Conservation (phyloP, 2,888 invertebrate genomes). For the Gymnosoma rotundatum region DNA sequence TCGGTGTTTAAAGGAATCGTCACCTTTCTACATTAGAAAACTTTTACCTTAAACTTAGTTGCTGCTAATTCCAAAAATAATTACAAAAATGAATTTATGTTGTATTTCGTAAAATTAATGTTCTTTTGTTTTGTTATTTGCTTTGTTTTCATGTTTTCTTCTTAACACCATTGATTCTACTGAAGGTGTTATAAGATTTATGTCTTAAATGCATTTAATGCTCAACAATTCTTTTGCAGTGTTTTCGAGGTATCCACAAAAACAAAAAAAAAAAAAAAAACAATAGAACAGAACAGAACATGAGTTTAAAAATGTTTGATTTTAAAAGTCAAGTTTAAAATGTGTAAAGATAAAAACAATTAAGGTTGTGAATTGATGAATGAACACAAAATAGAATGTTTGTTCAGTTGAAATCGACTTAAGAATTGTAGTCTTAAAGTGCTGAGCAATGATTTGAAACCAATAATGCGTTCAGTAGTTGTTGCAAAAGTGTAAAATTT, state of each 20-base stretch:
- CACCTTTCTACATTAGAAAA: slow-evolving; percentile 14
- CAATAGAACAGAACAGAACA: background rate
- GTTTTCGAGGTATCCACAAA: background rate
- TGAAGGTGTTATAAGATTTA: slow-evolving; percentile 50
- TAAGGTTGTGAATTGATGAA: slow-evolving; percentile 28
- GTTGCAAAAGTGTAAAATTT: too few relatives aligned
- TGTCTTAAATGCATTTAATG: slow-evolving; percentile 44
- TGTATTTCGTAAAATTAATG: slow-evolving; percentile 78
- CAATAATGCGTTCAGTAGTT: background rate
- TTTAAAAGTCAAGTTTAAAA: slow-evolving; percentile 54
- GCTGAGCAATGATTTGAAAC: background rate
- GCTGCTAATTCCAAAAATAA: slow-evolving; percentile 80
- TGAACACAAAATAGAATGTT: background rate
- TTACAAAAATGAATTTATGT: slow-evolving; percentile 80
- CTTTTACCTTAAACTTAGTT: slow-evolving; percentile 64
- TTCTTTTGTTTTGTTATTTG: slow-evolving; percentile 65
- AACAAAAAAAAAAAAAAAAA: too few relatives aligned
- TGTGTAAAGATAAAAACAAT: slow-evolving; percentile 54
- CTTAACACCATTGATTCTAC: slow-evolving; percentile 45
- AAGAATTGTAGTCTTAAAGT: background rate
- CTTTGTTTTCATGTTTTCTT: slow-evolving; percentile 5
- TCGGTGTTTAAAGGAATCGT: slow-evolving; percentile 22
- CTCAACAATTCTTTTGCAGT: slow-evolving; percentile 20
- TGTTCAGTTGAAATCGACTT: background rate
- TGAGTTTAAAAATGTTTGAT: slow-evolving; percentile 46